These are phyloP conservation scores for Torymus texanus DNA, from an alignment of 2,888 invertebrate genomes.

Conservation along the genomic window DNA sequence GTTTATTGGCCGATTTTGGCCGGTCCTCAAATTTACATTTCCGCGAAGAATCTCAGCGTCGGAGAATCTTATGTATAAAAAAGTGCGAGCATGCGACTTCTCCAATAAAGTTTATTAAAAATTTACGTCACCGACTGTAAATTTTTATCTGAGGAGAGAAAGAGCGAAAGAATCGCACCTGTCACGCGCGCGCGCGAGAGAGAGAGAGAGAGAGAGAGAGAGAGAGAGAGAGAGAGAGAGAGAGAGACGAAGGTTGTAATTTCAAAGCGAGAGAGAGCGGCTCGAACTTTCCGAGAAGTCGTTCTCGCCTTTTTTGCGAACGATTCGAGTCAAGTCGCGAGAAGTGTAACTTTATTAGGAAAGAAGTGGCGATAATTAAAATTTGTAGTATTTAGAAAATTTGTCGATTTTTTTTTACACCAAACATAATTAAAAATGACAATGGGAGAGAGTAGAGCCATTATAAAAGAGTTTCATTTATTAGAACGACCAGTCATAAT, in stretches of 20 bases:
- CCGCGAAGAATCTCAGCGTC: slow-evolving; percentile 7
- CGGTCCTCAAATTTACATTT: slow-evolving; percentile 45
- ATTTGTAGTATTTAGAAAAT: no score
- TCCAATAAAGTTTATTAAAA: slow-evolving; percentile 42
- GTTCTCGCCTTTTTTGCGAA: not conserved
- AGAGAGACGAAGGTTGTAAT: not conserved
- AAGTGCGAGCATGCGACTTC: not conserved
- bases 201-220: not conserved
- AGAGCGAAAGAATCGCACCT: slow-evolving; percentile 10
- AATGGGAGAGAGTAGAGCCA: no score
- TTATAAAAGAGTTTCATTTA: no score
- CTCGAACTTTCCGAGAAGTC: slow-evolving; percentile 1
- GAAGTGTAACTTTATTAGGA: no score
- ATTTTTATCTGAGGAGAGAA: slow-evolving; percentile 27
- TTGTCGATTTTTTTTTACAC: not conserved
- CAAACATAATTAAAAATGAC: no score
- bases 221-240: not conserved
- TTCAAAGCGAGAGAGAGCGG: not conserved
- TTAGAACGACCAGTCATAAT: no score
- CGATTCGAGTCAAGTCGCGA: not conserved
- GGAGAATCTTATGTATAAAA: slow-evolving; percentile 19
- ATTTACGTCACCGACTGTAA: slow-evolving; percentile 28
- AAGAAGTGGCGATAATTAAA: no score
- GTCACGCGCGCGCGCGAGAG: no score
- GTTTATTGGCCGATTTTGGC: slow-evolving; percentile 48